These are phyloP conservation scores for Lasiurus cinereus DNA, from an alignment of 2,113 vertebrate species.

Conservation along the genomic window DNA sequence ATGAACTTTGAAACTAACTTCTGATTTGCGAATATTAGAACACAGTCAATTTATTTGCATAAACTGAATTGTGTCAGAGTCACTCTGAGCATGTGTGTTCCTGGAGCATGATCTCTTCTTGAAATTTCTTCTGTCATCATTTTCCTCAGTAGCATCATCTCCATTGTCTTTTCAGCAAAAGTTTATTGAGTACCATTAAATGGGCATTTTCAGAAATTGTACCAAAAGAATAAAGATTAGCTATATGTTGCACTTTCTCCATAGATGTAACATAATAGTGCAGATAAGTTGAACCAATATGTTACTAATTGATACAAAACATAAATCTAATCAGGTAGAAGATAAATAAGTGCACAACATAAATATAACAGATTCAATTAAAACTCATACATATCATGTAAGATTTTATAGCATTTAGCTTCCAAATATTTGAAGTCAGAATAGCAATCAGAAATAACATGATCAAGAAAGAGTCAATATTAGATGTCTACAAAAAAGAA, in stretches of 20 bases:
- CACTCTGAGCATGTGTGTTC: not conserved
- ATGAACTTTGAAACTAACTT: not conserved
- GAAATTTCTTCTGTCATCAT: not conserved
- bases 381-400: not conserved
- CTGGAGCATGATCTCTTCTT: not conserved
- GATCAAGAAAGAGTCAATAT: not conserved
- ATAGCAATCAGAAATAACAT: not conserved
- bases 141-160: not conserved
- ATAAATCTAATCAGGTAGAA: not conserved
- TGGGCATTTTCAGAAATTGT: not conserved
- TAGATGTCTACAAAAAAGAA: not conserved
- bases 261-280: not conserved
- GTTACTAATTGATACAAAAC: not conserved
- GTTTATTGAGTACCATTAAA: not conserved
- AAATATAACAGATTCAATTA: not conserved
- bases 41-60: not conserved
- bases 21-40: constrained; percentile 7
- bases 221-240: not conserved
- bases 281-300: not conserved
- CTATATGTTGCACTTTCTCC: not conserved
- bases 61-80: not conserved
- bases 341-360: not conserved
- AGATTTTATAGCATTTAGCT: not conserved
- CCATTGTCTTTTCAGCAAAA: not conserved
- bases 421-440: constrained; percentile 9